phyloP scores from a whole-genome alignment of 2,113 vertebrate genomes.

The Chrysemys picta region DNA sequence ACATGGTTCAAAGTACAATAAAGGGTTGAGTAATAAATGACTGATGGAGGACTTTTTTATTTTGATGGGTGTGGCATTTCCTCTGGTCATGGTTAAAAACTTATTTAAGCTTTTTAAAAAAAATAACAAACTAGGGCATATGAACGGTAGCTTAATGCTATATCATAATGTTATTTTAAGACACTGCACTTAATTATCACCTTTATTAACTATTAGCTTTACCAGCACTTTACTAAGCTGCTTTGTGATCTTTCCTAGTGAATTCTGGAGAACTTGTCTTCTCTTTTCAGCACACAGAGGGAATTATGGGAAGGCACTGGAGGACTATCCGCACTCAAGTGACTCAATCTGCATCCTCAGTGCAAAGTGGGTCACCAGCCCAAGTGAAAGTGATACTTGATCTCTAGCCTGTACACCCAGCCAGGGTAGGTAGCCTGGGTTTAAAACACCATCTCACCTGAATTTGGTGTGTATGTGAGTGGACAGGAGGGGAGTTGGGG shows the following conservation, averaged over 20 bases:
- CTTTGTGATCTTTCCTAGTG: neutral
- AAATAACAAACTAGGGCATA: neutral
- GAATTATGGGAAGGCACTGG: neutral
- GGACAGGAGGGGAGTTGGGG: neutral
- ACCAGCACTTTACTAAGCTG: neutral
- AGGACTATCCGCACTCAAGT: neutral
- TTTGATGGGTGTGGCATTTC: slow-evolving; percentile 21
- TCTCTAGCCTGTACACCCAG: neutral
- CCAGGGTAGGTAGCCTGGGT: neutral
- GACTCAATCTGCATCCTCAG: neutral
- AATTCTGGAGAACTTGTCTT: neutral
- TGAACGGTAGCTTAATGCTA: neutral
- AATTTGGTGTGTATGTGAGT: neutral
- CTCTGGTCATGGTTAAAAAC: neutral
- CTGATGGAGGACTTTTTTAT: neutral
- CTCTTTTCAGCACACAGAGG: neutral
- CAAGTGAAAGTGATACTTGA: neutral
- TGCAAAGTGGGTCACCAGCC: neutral
- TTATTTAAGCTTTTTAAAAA: neutral
- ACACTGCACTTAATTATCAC: neutral
- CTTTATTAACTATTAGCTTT: neutral
- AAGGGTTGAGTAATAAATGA: neutral
- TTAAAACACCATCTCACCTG: neutral
- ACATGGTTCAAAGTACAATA: no score
- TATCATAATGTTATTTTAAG: neutral